A percentile compares a stretch with the other conserved stretches of the same genome.
Conservation (phyloP, 2,113 vertebrate genomes). For the Phrynosoma blainvillii region DNA sequence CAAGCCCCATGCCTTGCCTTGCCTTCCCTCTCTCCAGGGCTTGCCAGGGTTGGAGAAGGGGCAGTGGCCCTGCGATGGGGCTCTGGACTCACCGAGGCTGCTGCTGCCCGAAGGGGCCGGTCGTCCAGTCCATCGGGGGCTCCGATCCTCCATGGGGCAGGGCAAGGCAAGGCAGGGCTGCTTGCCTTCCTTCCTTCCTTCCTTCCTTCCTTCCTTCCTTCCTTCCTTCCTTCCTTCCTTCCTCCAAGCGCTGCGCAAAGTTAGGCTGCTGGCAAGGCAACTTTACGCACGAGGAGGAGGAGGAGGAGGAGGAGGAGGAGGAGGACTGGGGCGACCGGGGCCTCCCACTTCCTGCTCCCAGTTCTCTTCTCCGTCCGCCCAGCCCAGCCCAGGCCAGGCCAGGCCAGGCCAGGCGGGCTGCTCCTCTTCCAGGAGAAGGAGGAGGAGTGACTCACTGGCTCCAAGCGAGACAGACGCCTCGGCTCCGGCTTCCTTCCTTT, state of each 20-base stretch:
- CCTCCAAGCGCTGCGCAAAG: constrained; percentile 18
- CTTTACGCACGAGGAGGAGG: too few relatives aligned
- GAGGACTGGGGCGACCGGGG: too few relatives aligned
- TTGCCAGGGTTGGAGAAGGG: too few relatives aligned
- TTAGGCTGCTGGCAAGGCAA: too few relatives aligned
- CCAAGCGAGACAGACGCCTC: constrained; percentile 7
- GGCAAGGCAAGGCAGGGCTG: neutral
- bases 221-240: neutral
- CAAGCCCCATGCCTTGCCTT: too few relatives aligned
- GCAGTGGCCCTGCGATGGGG: too few relatives aligned
- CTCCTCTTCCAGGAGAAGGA: constrained; percentile 9
- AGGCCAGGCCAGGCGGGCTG: neutral
- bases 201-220: too few relatives aligned
- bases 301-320: too few relatives aligned
- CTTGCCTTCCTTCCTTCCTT: too few relatives aligned
- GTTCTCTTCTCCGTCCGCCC: neutral
- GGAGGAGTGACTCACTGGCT: constrained; percentile 28
- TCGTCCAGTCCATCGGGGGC: constrained; percentile 46
- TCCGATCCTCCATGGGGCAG: constrained; percentile 56
- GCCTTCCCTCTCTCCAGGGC: too few relatives aligned
- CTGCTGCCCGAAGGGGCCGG: too few relatives aligned
- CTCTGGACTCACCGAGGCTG: neutral
- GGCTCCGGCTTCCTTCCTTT: too few relatives aligned
- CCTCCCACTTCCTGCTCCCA: neutral
- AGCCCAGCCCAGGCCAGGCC: constrained; percentile 15